A percentile compares a stretch with the other conserved stretches of the same genome.
phyloP scores from a whole-genome alignment of 2,888 invertebrate genomes.

The Heliothis peltigera region DNA sequence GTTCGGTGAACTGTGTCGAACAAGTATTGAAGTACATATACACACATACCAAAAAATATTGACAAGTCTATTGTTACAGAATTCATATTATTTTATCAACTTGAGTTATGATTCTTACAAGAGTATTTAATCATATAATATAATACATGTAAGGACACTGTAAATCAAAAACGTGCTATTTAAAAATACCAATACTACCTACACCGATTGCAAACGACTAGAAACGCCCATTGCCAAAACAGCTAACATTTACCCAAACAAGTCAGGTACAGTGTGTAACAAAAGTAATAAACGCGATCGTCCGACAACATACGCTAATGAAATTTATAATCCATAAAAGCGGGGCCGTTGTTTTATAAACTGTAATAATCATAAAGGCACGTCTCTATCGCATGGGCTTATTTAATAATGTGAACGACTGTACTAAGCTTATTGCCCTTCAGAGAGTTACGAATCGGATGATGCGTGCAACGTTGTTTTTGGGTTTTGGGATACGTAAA shows the following conservation, averaged over 20 bases:
- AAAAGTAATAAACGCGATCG: conserved; percentile 79
- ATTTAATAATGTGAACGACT: conserved; percentile 65
- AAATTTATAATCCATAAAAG: conserved; percentile 88
- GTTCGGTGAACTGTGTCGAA: conserved; percentile 32
- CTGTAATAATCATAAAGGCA: conserved; percentile 87
- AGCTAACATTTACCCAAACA: conserved; percentile 37
- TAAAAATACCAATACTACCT: neutral
- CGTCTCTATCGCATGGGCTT: conserved; percentile 57
- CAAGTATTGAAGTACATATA: neutral
- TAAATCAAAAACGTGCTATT: neutral
- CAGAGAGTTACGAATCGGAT: conserved; percentile 37
- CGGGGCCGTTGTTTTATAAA: conserved; percentile 82
- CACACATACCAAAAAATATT: neutral
- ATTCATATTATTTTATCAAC: too few relatives aligned
- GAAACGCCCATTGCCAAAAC: conserved; percentile 22
- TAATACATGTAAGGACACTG: neutral
- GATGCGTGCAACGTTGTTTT: conserved; percentile 32
- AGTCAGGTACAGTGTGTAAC: conserved; percentile 57
- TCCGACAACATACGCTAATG: conserved; percentile 84
- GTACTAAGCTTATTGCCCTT: conserved; percentile 56
- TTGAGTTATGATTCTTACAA: too few relatives aligned
- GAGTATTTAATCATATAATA: too few relatives aligned
- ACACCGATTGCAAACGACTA: neutral
- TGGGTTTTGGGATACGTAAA: conserved; percentile 18
- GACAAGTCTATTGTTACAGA: too few relatives aligned